These are phyloP conservation scores for Cyphomyrmex costatus DNA, from an alignment of 1,140 invertebrate genomes.

Conservation along the genomic window DNA sequence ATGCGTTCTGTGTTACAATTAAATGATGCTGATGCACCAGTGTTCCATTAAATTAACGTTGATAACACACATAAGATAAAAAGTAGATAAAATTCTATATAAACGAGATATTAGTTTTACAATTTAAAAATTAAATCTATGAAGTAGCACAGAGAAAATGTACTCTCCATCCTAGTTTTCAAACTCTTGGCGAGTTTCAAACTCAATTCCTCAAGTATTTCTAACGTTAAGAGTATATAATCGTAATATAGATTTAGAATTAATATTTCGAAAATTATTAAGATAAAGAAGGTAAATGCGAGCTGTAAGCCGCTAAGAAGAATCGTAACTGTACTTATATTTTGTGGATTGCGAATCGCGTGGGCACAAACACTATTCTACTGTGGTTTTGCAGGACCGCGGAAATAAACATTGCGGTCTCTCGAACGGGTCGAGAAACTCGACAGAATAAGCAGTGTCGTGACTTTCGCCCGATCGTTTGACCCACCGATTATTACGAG, in stretches of 20 bases:
- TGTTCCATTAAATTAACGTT: neutral
- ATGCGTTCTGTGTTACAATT: neutral
- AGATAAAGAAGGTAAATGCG: neutral
- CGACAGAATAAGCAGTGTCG: constrained; percentile 66
- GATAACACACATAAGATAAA: neutral
- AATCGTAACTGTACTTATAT: constrained; percentile 12
- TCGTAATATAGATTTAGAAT: neutral
- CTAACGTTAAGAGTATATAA: neutral
- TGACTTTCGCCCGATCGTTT: constrained; percentile 76
- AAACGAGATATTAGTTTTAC: neutral
- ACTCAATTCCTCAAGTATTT: neutral
- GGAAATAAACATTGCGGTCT: constrained; percentile 79
- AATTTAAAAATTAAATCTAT: constrained; percentile 25
- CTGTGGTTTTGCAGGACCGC: constrained; percentile 75
- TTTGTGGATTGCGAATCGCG: constrained; percentile 23
- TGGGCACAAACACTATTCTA: constrained; percentile 57
- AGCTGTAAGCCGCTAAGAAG: neutral
- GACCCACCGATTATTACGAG: constrained; percentile 48
- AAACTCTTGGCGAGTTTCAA: neutral
- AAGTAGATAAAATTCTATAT: neutral
- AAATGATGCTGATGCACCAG: neutral
- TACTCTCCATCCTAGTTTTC: neutral
- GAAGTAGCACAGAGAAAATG: neutral
- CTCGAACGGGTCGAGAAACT: constrained; percentile 76
- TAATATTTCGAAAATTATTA: constrained; percentile 8